Evolutionary conservation across 2,888 invertebrate species (phyloP).

Genomic region (Tortricodes alternella): DNA sequence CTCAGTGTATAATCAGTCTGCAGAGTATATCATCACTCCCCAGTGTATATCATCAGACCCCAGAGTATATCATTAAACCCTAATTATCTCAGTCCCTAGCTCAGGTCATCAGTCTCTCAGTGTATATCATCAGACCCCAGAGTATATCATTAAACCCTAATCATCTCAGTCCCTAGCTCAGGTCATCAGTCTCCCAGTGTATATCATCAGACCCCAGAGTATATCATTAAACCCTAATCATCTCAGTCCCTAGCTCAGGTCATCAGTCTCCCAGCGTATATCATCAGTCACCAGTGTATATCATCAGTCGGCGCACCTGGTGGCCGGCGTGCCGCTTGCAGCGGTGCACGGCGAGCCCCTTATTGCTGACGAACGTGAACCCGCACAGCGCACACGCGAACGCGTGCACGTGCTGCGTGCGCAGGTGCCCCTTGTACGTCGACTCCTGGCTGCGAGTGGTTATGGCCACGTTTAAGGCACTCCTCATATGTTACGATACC

Average conservation of each 20-base stretch:
- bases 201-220: neutral
- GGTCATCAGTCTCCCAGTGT: no score
- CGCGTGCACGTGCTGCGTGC: slow-evolving; percentile 28
- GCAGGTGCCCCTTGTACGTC: slow-evolving; percentile 32
- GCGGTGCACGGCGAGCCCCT: slow-evolving; percentile 31
- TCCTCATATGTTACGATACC: no score
- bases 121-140: no score
- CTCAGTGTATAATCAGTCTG: no score
- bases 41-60: no score
- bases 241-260: neutral
- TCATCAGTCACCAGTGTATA: no score
- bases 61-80: no score
- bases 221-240: neutral
- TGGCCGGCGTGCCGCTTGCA: neutral
- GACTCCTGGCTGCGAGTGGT: slow-evolving; percentile 28
- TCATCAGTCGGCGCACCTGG: neutral
- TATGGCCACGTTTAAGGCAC: no score
- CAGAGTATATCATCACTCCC: no score
- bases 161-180: no score
- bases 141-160: neutral
- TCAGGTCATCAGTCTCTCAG: no score
- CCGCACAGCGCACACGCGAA: slow-evolving; percentile 32
- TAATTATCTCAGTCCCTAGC: no score
- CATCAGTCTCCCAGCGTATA: neutral
- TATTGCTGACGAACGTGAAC: slow-evolving; percentile 28